Conservation (phyloP, 2,113 vertebrate genomes). For the Perognathus longimembris region DNA sequence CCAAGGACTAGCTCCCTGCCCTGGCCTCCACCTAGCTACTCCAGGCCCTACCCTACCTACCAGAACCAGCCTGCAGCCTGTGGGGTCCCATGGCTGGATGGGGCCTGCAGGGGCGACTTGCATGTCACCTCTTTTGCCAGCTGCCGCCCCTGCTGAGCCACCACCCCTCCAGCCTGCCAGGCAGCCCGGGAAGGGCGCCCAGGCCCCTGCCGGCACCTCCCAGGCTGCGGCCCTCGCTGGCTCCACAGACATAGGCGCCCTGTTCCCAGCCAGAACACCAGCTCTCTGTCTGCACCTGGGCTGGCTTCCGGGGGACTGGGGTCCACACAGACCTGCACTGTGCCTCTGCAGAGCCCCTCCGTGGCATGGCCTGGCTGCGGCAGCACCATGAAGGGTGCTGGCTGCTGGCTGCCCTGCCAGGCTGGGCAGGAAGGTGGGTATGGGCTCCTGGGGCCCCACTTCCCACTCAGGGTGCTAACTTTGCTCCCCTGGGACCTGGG, state of each 20-base stretch:
- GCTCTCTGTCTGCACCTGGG: constrained; percentile 59
- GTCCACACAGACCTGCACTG: not conserved
- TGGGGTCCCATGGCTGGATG: not conserved
- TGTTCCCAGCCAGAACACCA: constrained; percentile 52
- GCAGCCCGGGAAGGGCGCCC: not conserved
- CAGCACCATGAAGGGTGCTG: not conserved
- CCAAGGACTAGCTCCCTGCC: too few relatives aligned
- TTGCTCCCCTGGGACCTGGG: too few relatives aligned
- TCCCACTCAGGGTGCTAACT: too few relatives aligned
- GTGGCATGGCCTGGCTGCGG: not conserved
- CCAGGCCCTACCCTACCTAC: too few relatives aligned
- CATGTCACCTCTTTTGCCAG: too few relatives aligned
- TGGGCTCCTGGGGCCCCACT: too few relatives aligned
- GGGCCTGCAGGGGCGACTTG: too few relatives aligned
- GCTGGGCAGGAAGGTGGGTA: too few relatives aligned
- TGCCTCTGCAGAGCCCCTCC: not conserved
- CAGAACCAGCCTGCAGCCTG: too few relatives aligned
- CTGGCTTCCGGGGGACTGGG: not conserved
- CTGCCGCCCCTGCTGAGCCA: not conserved
- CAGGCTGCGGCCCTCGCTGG: not conserved
- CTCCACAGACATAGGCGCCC: constrained; percentile 52
- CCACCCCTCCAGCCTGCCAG: not conserved
- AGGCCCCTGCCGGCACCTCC: not conserved
- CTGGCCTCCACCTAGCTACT: too few relatives aligned
- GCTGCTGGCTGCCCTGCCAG: not conserved